These are phyloP conservation scores for Apantesis nais DNA, from an alignment of 2,888 invertebrate genomes.

Conservation along the genomic window DNA sequence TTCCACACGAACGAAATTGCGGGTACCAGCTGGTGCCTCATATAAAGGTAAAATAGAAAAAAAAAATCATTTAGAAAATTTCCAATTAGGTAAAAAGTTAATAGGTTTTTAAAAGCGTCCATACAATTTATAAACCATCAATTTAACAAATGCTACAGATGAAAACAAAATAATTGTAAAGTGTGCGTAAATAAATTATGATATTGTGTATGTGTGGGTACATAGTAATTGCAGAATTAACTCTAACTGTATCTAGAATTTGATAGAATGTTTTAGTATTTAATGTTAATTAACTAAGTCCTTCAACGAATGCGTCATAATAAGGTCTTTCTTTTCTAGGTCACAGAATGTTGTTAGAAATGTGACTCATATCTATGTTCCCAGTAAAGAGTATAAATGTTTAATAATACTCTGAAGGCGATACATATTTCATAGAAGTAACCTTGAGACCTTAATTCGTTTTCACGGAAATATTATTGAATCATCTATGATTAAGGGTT, in stretches of 20 bases:
- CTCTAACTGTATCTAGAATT: background rate
- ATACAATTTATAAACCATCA: too few relatives aligned
- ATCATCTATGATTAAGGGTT: conserved; percentile 3
- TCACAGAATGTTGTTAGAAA: background rate
- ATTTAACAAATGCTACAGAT: background rate
- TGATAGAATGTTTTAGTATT: background rate
- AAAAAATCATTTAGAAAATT: too few relatives aligned
- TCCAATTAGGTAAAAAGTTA: too few relatives aligned
- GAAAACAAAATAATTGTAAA: background rate
- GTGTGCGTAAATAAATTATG: background rate
- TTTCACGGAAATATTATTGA: conserved; percentile 1
- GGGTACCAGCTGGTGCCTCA: too few relatives aligned
- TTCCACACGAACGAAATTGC: too few relatives aligned
- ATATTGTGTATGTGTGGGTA: background rate
- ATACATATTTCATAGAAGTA: background rate
- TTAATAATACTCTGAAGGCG: conserved; percentile 1
- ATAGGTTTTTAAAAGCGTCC: too few relatives aligned
- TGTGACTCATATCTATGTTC: conserved; percentile 3
- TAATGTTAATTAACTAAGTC: background rate
- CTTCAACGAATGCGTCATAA: conserved; percentile 1
- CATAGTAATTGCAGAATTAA: background rate
- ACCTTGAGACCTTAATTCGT: conserved; percentile 5
- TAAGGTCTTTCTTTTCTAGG: background rate
- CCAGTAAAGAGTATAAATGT: conserved; percentile 4
- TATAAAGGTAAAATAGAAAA: too few relatives aligned